A percentile compares a stretch with the other conserved stretches of the same genome.
Conservation (phyloP, 2,113 vertebrate genomes). For the Damaliscus lunatus region DNA sequence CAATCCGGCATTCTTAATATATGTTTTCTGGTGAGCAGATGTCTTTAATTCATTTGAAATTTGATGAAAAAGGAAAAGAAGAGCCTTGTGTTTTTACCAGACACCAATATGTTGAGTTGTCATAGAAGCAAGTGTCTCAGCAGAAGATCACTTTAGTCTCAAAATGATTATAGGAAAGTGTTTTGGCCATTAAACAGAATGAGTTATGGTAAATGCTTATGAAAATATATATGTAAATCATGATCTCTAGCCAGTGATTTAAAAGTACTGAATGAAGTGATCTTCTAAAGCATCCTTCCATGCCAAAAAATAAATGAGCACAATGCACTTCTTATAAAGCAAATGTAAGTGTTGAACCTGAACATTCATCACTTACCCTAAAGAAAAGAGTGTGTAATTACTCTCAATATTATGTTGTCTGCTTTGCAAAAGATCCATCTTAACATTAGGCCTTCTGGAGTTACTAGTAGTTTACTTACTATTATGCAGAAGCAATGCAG, state of each 20-base stretch:
- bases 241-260: background rate
- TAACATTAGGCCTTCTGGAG: background rate
- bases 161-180: background rate
- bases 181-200: background rate
- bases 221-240: background rate
- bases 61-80: background rate
- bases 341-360: background rate
- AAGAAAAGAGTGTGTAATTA: background rate
- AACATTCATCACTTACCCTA: background rate
- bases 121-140: background rate
- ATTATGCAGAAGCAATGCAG: background rate
- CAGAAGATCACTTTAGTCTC: background rate
- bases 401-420: background rate
- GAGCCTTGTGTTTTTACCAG: background rate
- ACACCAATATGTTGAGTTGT: background rate
- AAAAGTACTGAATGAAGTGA: background rate
- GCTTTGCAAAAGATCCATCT: background rate
- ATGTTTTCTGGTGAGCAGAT: background rate
- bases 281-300: background rate
- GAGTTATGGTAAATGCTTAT: background rate
- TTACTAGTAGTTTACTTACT: background rate
- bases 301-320: background rate
- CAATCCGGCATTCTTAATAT: background rate
- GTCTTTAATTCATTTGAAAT: background rate
- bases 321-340: background rate